Percentiles rank a stretch among this genome's conserved stretches.
Evolutionary conservation across 2,797 vertebrate genomes (phyloP).

Genomic region (Malurus leucopterus): DNA sequence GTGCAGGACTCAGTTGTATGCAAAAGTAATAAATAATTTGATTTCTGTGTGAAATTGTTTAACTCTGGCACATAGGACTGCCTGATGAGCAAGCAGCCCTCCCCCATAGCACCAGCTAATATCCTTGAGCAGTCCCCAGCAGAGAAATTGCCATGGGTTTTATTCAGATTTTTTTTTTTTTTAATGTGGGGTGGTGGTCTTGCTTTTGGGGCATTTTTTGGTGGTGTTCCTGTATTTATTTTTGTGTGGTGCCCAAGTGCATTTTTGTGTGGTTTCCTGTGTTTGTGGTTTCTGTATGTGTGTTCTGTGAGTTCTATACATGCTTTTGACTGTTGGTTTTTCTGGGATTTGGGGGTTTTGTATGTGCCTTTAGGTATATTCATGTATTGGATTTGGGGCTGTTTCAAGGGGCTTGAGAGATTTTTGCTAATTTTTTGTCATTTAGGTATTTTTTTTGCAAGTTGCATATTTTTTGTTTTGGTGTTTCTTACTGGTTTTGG

Average conservation of each 20-base stretch:
- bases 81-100: not conserved
- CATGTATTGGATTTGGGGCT: rapidly evolving
- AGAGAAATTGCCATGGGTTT: not conserved
- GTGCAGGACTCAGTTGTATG: rapidly evolving
- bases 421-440: not conserved
- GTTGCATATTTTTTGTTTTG: rapidly evolving
- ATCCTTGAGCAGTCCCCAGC: no score
- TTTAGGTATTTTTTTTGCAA: not conserved
- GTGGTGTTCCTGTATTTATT: no score
- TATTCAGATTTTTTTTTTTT: not conserved
- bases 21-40: not conserved
- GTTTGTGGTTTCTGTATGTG: not conserved
- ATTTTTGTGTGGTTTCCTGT: not conserved
- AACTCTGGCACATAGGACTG: not conserved
- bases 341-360: not conserved
- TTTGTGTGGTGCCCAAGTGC: not conserved
- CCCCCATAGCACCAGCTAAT: not conserved
- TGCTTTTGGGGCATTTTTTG: rapidly evolving
- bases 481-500: not conserved
- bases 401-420: not conserved
- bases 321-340: not conserved
- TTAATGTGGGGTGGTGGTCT: rapidly evolving
- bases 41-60: not conserved
- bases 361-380: not conserved
- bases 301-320: not conserved